Evolutionary conservation across 2,888 invertebrate species (phyloP).

Genomic region (Xiphydria camelus): DNA sequence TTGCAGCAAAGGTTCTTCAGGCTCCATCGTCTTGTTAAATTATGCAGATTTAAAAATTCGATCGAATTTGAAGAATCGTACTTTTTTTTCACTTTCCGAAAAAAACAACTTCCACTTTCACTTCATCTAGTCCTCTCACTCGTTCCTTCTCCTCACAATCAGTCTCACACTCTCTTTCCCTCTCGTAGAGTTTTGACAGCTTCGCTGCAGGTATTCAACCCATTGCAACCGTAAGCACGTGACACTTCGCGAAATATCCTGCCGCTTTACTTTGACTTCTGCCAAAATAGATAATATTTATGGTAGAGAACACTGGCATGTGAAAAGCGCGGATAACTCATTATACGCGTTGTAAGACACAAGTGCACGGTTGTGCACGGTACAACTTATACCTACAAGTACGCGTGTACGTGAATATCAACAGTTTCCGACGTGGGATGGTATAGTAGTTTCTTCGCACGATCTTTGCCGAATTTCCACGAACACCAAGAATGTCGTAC

Average conservation of each 20-base stretch:
- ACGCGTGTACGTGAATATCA: too few species aligned
- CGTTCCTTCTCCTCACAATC: slow-evolving; percentile 10
- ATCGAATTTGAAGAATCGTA: not conserved
- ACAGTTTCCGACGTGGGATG: too few species aligned
- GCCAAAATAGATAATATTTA: too few species aligned
- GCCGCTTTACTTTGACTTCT: too few species aligned
- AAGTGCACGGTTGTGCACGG: too few species aligned
- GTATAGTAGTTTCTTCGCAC: slow-evolving; percentile 19
- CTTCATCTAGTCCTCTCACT: slow-evolving; percentile 18
- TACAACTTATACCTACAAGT: too few species aligned
- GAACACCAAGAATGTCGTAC: slow-evolving; percentile 6
- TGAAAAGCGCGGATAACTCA: too few species aligned
- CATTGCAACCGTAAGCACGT: slow-evolving; percentile 24
- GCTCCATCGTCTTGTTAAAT: slow-evolving; percentile 64
- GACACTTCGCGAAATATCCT: slow-evolving; percentile 30
- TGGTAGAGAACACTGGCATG: too few species aligned
- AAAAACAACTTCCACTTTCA: slow-evolving; percentile 30
- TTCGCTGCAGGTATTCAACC: slow-evolving; percentile 25
- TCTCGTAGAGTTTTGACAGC: slow-evolving; percentile 23
- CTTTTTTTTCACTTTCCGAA: slow-evolving; percentile 4
- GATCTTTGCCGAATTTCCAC: slow-evolving; percentile 28
- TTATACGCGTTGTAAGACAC: too few species aligned
- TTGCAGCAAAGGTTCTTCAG: slow-evolving; percentile 73
- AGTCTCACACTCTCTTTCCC: slow-evolving; percentile 22
- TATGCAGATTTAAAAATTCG: too few species aligned